phyloP scores from a whole-genome alignment of 30 jellyfish, hydroid and myxozoan genomes.

The Hydra vulgaris region DNA sequence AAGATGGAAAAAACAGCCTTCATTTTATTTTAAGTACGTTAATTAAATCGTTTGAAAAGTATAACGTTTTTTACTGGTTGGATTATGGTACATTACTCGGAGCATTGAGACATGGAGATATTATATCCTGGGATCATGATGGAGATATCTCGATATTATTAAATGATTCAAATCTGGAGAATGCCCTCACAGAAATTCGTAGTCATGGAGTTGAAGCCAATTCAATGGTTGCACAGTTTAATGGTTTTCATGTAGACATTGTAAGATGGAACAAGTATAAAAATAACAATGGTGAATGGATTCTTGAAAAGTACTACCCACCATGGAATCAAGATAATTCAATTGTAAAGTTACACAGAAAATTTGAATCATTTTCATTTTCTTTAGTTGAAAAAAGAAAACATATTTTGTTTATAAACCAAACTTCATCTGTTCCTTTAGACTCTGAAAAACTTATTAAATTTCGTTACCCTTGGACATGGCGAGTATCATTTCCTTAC shows the following conservation, averaged over 20 bases:
- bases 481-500: constrained; percentile 33
- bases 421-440: constrained; percentile 37
- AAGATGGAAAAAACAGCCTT: background rate
- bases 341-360: constrained; percentile 39
- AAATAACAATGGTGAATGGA: constrained; percentile 10
- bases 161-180: constrained; percentile 10
- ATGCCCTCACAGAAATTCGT: constrained; percentile 24
- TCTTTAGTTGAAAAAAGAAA: constrained; percentile 39
- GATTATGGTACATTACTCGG: constrained; percentile 75
- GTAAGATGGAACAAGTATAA: constrained; percentile 49
- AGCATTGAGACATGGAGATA: constrained; percentile 38
- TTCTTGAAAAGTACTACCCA: constrained; percentile 57
- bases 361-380: constrained; percentile 51
- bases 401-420: constrained; percentile 15
- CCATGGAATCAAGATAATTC: constrained; percentile 38
- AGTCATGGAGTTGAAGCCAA: constrained; percentile 52
- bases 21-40: background rate
- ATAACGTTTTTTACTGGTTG: constrained; percentile 13
- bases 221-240: constrained; percentile 58
- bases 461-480: constrained; percentile 39
- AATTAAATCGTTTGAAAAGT: constrained; percentile 4
- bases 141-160: constrained; percentile 60
- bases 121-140: constrained; percentile 87
- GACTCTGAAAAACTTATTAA: constrained; percentile 16
- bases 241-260: constrained; percentile 40